phyloP scores from a whole-genome alignment of 1,140 invertebrate genomes.

The Hyles euphorbiae region DNA sequence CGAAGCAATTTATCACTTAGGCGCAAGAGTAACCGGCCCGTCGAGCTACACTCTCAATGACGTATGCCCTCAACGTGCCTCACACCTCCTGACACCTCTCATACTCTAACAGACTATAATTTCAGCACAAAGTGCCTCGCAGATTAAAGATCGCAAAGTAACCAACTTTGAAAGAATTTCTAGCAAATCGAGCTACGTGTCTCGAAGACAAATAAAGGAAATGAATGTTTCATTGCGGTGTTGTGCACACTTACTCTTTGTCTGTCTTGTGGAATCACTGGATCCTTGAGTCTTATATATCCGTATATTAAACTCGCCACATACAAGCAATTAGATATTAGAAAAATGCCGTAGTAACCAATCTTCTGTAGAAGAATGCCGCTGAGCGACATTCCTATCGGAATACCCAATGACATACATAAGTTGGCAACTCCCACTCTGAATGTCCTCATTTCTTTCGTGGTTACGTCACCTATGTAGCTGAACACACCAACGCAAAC shows the following conservation, averaged over 20 bases:
- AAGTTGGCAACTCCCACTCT: slow-evolving; percentile 89
- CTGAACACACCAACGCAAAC: slow-evolving; percentile 93
- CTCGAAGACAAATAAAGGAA: slow-evolving; percentile 3
- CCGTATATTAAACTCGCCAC: slow-evolving; percentile 66
- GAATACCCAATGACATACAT: slow-evolving; percentile 84
- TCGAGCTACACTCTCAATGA: slow-evolving; percentile 40
- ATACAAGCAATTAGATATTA: slow-evolving; percentile 69
- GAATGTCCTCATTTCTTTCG: slow-evolving; percentile 86
- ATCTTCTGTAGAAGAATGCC: slow-evolving; percentile 67
- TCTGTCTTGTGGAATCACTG: slow-evolving; percentile 53
- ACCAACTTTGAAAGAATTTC: slow-evolving; percentile 6
- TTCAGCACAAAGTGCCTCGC: slow-evolving; percentile 14
- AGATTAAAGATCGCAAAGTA: slow-evolving; percentile 4
- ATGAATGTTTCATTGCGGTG: neutral
- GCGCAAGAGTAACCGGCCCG: slow-evolving; percentile 52
- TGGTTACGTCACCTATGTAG: slow-evolving; percentile 91
- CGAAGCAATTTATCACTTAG: slow-evolving; percentile 68
- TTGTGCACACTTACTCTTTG: slow-evolving; percentile 50
- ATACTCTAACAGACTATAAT: slow-evolving; percentile 24
- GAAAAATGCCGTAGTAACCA: slow-evolving; percentile 72
- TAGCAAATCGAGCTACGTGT: neutral
- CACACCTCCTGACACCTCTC: slow-evolving; percentile 18
- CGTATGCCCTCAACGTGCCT: slow-evolving; percentile 37
- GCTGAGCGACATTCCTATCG: slow-evolving; percentile 70
- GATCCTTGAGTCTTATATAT: slow-evolving; percentile 68